Conservation (phyloP, 2,113 vertebrate species). For the Dicentrarchus labrax region DNA sequence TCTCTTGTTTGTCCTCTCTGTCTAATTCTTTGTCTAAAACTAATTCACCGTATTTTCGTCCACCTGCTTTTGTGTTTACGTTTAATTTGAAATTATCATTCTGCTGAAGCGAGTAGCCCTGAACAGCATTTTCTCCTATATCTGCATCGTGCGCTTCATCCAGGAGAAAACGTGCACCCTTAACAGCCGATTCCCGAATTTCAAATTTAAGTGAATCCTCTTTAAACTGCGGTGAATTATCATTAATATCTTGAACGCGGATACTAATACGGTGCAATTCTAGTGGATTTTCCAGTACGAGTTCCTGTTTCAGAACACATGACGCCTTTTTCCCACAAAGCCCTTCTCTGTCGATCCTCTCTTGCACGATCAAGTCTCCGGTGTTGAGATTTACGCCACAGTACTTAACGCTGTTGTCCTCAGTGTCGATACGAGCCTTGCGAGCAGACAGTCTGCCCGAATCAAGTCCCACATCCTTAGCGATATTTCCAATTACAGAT, state of each 20-base stretch:
- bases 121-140: conserved; percentile 82
- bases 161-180: conserved; percentile 78
- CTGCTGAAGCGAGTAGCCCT: too few relatives aligned
- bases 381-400: conserved; percentile 74
- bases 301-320: background rate
- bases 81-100: too few relatives aligned
- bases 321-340: too few relatives aligned
- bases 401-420: conserved; percentile 66
- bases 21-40: too few relatives aligned
- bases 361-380: conserved; percentile 76
- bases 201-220: too few relatives aligned
- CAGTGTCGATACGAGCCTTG: conserved; percentile 69
- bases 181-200: conserved; percentile 59
- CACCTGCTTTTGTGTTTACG: too few relatives aligned
- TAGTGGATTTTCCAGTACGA: conserved; percentile 72
- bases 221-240: conserved; percentile 78
- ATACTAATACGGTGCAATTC: conserved; percentile 39
- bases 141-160: conserved; percentile 83
- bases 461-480: conserved; percentile 82
- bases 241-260: conserved; percentile 85
- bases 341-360: conserved; percentile 83
- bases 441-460: conserved; percentile 41
- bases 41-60: too few relatives aligned
- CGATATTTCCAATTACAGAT: conserved; percentile 85
- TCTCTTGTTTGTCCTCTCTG: too few relatives aligned